Conservation (phyloP, 2,888 invertebrate genomes). For the Corbicula japonica region DNA sequence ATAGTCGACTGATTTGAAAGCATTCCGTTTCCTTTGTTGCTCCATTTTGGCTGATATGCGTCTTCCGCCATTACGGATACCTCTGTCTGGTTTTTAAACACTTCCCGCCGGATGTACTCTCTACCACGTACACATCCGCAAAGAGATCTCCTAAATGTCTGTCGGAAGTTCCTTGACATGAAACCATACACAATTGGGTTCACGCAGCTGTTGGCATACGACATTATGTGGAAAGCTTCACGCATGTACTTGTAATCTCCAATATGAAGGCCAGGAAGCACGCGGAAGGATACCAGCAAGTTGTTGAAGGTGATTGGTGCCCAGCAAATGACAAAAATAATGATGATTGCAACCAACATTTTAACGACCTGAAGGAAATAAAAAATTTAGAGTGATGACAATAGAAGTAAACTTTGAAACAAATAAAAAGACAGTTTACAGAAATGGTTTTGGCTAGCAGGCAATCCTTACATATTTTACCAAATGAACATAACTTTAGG, state of each 20-base stretch:
- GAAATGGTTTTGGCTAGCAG: too few relatives aligned
- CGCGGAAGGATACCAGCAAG: slow-evolving; percentile 89
- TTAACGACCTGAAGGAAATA: slow-evolving; percentile 89
- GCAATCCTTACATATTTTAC: too few relatives aligned
- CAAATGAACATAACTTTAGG: too few relatives aligned
- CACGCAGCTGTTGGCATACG: slow-evolving; percentile 91
- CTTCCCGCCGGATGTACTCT: slow-evolving; percentile 53
- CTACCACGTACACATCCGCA: slow-evolving; percentile 66
- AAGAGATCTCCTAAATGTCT: slow-evolving; percentile 81
- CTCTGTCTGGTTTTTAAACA: slow-evolving; percentile 55
- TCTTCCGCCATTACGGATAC: slow-evolving; percentile 33
- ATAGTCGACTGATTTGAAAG: slow-evolving; percentile 44
- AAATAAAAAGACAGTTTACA: too few relatives aligned
- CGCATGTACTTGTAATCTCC: slow-evolving; percentile 89
- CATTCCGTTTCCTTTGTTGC: slow-evolving; percentile 27
- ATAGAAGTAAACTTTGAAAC: background rate
- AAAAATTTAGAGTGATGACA: background rate
- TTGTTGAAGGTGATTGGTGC: slow-evolving; percentile 90
- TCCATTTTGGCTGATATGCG: slow-evolving; percentile 9
- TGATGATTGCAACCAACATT: slow-evolving; percentile 91
- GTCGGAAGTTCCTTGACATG: slow-evolving; percentile 91
- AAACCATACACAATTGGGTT: slow-evolving; percentile 92
- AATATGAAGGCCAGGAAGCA: slow-evolving; percentile 87
- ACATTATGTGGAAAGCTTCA: slow-evolving; percentile 90
- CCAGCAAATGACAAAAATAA: slow-evolving; percentile 91